Base-by-base conservation (phyloP, 1,140 invertebrate species). In the Papilio aristodemus region DNA sequence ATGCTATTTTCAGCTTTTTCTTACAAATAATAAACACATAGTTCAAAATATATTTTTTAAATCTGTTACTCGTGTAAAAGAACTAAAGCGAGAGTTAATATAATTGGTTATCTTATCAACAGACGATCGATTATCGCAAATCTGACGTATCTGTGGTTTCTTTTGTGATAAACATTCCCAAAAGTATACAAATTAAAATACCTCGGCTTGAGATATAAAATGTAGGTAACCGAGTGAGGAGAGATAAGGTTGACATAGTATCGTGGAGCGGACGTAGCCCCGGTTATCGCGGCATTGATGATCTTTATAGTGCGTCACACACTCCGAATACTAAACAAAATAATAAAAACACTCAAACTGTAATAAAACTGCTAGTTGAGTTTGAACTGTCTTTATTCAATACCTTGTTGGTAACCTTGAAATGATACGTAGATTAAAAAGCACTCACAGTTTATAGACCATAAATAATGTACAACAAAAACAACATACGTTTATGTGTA, bases 131-230 rank as follows among this genome's bases (percentile, higher is more conserved):
- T 36, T 62, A 68, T 43, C 58, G 62, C 70, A 71, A 70, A 63
- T 63, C 68, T 74, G 54, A 69, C 57, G 36, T 59, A 64, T 41
- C n/a, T n/a, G n/a, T n/a, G n/a, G n/a, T n/a, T 67, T 46, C 14
- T 19, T 57, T 32, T 58, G 38, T 41, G 71, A 57, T 71, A 71
- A 72, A 66, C 69, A 67, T 63, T 17, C 60, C 4, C 38, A 50
- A 70, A 67, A 70, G 57, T 60, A 69, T 68, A 73, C 71, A 75
- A 72, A 64, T 76, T 68, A 76, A 73, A 73, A 73, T 67, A 17
- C 37, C 38, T 60, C 14, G 13, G 37, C 37, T 60, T 8, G 10
- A 63, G 69, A 76, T 73, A 74, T 43, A 67, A 57, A 64, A 73
- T 68, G 57, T 76, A 63, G 70, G 74, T 71, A 57, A 73, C 32